A percentile compares a stretch with the other conserved stretches of the same genome.
Conservation (phyloP, 1,140 invertebrate species). For the Parapsyche elsis region DNA sequence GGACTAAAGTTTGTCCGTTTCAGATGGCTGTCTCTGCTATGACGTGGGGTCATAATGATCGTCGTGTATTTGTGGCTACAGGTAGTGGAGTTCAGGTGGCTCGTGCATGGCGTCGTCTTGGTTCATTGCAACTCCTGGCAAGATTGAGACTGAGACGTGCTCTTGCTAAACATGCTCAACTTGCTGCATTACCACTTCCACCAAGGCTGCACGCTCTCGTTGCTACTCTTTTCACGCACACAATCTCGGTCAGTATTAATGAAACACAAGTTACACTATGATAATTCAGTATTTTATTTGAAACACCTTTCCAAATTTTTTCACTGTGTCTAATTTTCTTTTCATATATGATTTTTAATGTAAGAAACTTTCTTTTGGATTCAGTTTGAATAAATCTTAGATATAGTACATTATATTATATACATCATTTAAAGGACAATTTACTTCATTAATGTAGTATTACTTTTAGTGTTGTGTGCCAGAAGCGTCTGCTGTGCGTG, state of each 20-base stretch:
- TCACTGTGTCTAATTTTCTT: constrained; percentile 26
- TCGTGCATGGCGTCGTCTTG: constrained; percentile 90
- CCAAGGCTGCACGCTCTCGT: constrained; percentile 85
- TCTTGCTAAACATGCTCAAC: constrained; percentile 81
- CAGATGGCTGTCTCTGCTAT: constrained; percentile 89
- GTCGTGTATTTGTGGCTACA: constrained; percentile 92
- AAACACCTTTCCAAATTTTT: constrained; percentile 42
- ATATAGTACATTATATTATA: background rate
- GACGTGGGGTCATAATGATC: constrained; percentile 98
- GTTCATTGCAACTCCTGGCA: constrained; percentile 89
- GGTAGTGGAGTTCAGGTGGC: constrained; percentile 91
- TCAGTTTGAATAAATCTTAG: background rate
- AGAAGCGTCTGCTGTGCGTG: constrained; percentile 84
- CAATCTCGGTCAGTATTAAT: constrained; percentile 81
- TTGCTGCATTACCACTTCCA: constrained; percentile 85
- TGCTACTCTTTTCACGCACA: constrained; percentile 91
- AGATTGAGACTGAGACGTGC: constrained; percentile 74
- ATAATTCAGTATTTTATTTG: background rate
- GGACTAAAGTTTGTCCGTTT: constrained; percentile 46
- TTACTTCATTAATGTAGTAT: no score
- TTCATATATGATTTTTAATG: constrained; percentile 14
- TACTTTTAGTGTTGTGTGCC: constrained; percentile 90
- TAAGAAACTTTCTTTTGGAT: no score
- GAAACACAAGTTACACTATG: background rate
- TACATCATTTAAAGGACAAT: no score